Percentiles rank a stretch among this genome's conserved stretches.
Conservation (phyloP, 2,797 vertebrate species). For the Podargus strigoides region DNA sequence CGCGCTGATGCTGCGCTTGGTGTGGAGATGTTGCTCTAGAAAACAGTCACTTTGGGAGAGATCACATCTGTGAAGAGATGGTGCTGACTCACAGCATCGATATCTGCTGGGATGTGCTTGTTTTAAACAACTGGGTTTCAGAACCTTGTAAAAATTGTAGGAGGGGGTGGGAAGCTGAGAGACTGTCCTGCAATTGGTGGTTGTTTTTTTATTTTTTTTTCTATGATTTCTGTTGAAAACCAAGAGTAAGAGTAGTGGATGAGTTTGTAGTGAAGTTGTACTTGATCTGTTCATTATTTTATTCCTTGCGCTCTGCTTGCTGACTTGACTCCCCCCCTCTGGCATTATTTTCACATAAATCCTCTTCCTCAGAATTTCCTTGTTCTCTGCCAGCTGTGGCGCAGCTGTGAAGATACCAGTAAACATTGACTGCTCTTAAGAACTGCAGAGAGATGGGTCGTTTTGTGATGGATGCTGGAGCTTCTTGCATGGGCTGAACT, state of each 20-base stretch:
- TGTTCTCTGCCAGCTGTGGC: slow-evolving; percentile 4
- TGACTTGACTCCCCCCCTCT: not conserved
- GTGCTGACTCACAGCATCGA: not conserved
- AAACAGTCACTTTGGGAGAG: slow-evolving; percentile 1
- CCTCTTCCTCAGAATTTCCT: slow-evolving; percentile 17
- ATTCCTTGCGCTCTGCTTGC: not conserved
- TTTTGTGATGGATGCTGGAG: not conserved
- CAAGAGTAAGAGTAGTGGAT: not conserved
- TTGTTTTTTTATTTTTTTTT: not conserved
- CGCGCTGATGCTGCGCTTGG: not conserved
- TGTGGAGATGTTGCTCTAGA: not conserved
- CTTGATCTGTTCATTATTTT: not conserved
- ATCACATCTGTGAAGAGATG: not conserved
- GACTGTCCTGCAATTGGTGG: not conserved
- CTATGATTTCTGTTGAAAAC: not conserved
- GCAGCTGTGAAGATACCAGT: not conserved
- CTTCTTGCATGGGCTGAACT: not conserved
- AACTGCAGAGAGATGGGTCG: not conserved
- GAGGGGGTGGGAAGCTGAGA: not conserved
- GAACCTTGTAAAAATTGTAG: not conserved
- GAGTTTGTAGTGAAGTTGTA: not conserved
- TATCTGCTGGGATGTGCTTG: not conserved
- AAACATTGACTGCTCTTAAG: not conserved
- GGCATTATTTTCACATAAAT: not conserved
- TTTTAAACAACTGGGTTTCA: slow-evolving; percentile 2